Conservation (phyloP, 2,113 vertebrate species). For the Melanostigma gelatinosum region DNA sequence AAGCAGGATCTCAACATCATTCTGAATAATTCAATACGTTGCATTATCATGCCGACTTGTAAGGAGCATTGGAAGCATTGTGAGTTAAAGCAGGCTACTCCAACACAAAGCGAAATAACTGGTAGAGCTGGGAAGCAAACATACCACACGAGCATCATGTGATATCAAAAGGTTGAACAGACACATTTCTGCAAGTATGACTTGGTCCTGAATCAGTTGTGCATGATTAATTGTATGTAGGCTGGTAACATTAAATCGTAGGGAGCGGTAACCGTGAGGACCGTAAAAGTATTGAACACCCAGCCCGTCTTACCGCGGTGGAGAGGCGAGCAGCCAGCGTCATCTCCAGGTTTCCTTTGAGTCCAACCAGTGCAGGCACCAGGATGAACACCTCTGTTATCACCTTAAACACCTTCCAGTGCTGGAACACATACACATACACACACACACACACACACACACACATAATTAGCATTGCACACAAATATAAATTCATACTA, state of each 20-base stretch:
- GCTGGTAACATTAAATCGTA: not conserved
- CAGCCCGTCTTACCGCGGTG: conserved; percentile 87
- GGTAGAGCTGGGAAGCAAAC: not conserved
- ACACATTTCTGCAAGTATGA: not conserved
- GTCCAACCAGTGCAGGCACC: conserved; percentile 94
- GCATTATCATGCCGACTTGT: not conserved
- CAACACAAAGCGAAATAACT: not conserved
- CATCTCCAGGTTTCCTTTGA: conserved; percentile 99
- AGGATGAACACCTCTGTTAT: conserved; percentile 94
- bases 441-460: conserved; percentile 7
- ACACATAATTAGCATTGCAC: not conserved
- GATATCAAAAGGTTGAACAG: not conserved
- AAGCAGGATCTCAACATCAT: not conserved
- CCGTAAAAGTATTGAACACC: not conserved
- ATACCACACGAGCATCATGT: not conserved
- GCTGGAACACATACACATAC: conserved; percentile 81
- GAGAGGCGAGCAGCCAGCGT: conserved; percentile 95
- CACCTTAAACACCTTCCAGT: conserved; percentile 94
- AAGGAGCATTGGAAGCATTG: not conserved
- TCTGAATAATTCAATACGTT: conserved; percentile 14
- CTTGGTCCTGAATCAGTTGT: not conserved
- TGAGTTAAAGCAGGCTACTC: not conserved
- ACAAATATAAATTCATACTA: not conserved
- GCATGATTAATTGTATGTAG: not conserved
- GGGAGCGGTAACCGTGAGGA: not conserved